Evolutionary conservation across 1,140 invertebrate genomes (phyloP).

Genomic region (Andrena cerasifolii): DNA sequence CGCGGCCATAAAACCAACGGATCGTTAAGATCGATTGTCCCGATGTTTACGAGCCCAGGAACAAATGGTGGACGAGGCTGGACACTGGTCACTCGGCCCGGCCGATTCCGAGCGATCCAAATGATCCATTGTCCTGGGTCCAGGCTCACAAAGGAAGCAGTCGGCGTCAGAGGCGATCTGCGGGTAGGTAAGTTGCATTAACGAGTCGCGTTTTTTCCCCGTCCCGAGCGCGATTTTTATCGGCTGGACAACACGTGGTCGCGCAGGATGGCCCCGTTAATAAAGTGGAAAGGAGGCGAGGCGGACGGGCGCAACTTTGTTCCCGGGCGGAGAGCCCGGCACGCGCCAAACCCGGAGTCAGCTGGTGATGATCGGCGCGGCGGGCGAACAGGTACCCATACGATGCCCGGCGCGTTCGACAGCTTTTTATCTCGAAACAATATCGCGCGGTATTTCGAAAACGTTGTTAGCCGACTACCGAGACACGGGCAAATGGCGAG

Average conservation of each 20-base stretch:
- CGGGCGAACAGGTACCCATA: slow-evolving; percentile 67
- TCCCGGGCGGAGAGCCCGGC: slow-evolving; percentile 35
- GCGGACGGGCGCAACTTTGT: slow-evolving; percentile 31
- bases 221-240: slow-evolving; percentile 22
- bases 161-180: neutral
- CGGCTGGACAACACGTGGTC: slow-evolving; percentile 50
- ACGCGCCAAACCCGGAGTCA: slow-evolving; percentile 65
- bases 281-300: slow-evolving; percentile 38
- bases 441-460: slow-evolving; percentile 46
- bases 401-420: slow-evolving; percentile 43
- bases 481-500: neutral
- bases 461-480: slow-evolving; percentile 54
- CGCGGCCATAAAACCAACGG: slow-evolving; percentile 26
- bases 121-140: slow-evolving; percentile 22
- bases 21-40: slow-evolving; percentile 57
- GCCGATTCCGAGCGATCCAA: neutral
- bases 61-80: slow-evolving; percentile 23
- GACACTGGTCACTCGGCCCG: slow-evolving; percentile 27
- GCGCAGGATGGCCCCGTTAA: slow-evolving; percentile 48
- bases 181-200: slow-evolving; percentile 21
- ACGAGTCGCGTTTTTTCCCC: neutral
- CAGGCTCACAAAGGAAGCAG: neutral
- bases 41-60: slow-evolving; percentile 48
- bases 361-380: slow-evolving; percentile 63
- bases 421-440: slow-evolving; percentile 66